Evolutionary conservation across 2,888 invertebrate species (phyloP), one percentile per base, ranked within the genome.

Genomic region (Geophilus truncorum): DNA sequence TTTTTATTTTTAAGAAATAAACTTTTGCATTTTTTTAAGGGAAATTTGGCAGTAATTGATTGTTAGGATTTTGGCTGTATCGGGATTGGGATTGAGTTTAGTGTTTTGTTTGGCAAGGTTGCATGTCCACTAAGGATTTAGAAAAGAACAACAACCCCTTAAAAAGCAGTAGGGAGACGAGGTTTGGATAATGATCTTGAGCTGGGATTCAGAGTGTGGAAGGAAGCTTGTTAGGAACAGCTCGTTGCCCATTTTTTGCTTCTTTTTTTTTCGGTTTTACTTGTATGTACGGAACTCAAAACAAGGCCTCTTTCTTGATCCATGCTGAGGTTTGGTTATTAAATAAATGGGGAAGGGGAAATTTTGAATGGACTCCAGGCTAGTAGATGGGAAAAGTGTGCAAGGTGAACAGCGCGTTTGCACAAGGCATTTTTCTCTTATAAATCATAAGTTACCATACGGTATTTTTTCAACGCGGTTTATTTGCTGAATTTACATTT

Each of bases 111-210:
- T 70, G 70, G 70, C 15, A 62, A 62, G n/a, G 70, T n/a, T 70
- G 70, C 7, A 70, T 70, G 70, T 70, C 25, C 25, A 25, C 25
- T 25, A 70, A 23, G 70, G 25, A 25, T 70, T 70, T 23, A 25
- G 28, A 70, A 70, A 70, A 70, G 70, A 70, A 70, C 70, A 70
- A 70, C 70, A 70, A 70, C 70, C 70, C 70, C 28, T 70, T 70
- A 70, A 70, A 70, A 70, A 70, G 70, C 28, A 9, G 70, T 70
- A 70, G 70, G 70, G 70, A 70, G 70, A 70, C 70, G 70, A 70
- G 70, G 70, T 70, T 70, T 70, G 70, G 70, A 70, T 70, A 70
- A 70, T 70, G 70, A 70, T 70, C 70, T 70, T 70, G 70, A 70
- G 70, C 23, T 28, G 70, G 70, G 70, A 70, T 45, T 51, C 70